Base-by-base conservation (phyloP, 2,113 vertebrate genomes). In the Holacanthus passer region DNA sequence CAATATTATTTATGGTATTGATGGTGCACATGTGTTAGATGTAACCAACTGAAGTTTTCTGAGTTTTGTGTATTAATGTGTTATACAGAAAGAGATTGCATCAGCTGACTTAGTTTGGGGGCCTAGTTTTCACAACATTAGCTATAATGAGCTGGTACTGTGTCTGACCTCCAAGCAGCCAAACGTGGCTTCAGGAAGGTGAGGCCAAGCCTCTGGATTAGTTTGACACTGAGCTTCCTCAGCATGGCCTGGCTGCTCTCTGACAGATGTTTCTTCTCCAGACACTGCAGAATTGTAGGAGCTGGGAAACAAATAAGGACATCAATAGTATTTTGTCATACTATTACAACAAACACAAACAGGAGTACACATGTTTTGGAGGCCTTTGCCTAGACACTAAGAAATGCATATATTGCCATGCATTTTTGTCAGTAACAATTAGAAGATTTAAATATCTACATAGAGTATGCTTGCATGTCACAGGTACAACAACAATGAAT, bases 181-280 rank as follows among this genome's bases (percentile, higher is more conserved):
- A 99, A 93, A 52, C 95, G 97, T 0, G 97, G 97, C 84, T 97
- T 99, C 63, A 99, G 93, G 86, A 98, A 97, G 0, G 96, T 98
- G 86, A 99, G 91, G 1, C 97, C 97, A 7, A 99, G 96, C 3
- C 98, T 94, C 81, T 99, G 98, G 71, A 96, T 95, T 0, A 99
- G 96, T 92, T 99, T 99, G 89, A 98, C 93, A 1, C 95, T 94
- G 0, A 98, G 95, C 50, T 98, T 99, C 83, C 97, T 96, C 83
- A 99, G 94, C 86, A 93, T 94, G 62, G 96, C 96, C 87, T 98
- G 94, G 77, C 90, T 97, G 88, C 97, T 97, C 31, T 96, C 94
- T 0, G 95, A 91, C 10, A 99, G 91, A 68, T 78, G 93, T 80
- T 96, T 97, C 66, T 93, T 81, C 64, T 98, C 96, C 60, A 99